Evolutionary conservation across 2,888 invertebrate species (phyloP).

Genomic region (Caradrina clavipalpis): DNA sequence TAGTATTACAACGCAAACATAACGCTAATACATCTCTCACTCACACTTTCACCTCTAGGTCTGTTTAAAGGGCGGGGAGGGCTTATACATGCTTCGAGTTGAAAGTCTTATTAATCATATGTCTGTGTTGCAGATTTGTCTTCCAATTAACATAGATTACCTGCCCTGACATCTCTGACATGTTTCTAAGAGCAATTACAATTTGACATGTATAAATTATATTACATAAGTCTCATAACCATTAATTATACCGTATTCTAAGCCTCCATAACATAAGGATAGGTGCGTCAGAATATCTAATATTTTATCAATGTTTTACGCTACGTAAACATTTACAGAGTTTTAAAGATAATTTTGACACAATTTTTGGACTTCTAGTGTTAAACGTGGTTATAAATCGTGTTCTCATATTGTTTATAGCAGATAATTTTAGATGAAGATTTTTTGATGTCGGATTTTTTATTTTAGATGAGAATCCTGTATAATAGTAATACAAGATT

Average conservation of each 20-base stretch:
- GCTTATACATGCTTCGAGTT: not conserved
- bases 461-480: too few species aligned
- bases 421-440: too few species aligned
- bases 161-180: not conserved
- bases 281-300: too few species aligned
- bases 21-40: not conserved
- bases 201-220: constrained; percentile 15
- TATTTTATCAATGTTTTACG: too few species aligned
- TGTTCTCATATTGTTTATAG: too few species aligned
- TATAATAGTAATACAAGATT: too few species aligned
- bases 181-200: constrained; percentile 3
- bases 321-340: too few species aligned
- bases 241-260: not conserved
- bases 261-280: not conserved
- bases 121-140: constrained; percentile 1
- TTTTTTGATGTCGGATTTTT: too few species aligned
- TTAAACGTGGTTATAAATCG: too few species aligned
- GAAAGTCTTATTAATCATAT: constrained; percentile 1
- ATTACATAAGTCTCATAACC: not conserved
- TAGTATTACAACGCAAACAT: too few species aligned
- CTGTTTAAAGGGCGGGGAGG: not conserved
- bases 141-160: constrained; percentile 2
- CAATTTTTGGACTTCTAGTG: too few species aligned
- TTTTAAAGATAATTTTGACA: too few species aligned
- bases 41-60: not conserved